These are phyloP conservation scores for Drosophila triauraria DNA, from an alignment of 1,140 invertebrate species.

Conservation along the genomic window DNA sequence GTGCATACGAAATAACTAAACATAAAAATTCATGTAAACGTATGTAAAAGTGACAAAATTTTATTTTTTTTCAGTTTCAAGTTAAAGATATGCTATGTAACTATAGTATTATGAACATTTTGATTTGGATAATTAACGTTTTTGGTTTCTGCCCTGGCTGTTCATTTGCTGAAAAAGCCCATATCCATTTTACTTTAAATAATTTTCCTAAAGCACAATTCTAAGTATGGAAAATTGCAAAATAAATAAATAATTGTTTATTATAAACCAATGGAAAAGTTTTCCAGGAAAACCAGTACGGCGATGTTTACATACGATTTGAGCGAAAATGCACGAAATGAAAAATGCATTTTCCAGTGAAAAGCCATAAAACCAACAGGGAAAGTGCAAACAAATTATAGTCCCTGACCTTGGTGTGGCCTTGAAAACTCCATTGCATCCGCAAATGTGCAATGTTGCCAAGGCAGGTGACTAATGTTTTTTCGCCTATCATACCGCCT, in stretches of 20 bases:
- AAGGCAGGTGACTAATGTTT: neutral
- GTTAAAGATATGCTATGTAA: no score
- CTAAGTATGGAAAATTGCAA: neutral
- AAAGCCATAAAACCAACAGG: constrained; percentile 19
- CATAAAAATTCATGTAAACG: no score
- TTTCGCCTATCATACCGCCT: neutral
- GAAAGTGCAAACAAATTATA: constrained; percentile 22
- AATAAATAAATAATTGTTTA: constrained; percentile 5
- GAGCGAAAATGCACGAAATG: neutral
- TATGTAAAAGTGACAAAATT: no score
- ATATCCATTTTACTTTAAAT: no score
- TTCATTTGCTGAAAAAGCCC: no score
- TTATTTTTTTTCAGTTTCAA: no score
- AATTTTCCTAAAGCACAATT: neutral
- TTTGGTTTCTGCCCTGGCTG: no score
- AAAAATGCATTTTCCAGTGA: constrained; percentile 29
- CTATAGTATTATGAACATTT: no score
- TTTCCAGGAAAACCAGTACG: neutral
- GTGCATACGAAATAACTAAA: no score
- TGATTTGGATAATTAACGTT: no score
- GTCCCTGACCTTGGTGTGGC: constrained; percentile 1
- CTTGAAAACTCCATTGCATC: neutral
- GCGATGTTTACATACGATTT: neutral
- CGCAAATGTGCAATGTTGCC: neutral
- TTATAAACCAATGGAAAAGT: constrained; percentile 15